phyloP scores from a whole-genome alignment of 2,113 vertebrate species.

The Phylloscopus whistleri region DNA sequence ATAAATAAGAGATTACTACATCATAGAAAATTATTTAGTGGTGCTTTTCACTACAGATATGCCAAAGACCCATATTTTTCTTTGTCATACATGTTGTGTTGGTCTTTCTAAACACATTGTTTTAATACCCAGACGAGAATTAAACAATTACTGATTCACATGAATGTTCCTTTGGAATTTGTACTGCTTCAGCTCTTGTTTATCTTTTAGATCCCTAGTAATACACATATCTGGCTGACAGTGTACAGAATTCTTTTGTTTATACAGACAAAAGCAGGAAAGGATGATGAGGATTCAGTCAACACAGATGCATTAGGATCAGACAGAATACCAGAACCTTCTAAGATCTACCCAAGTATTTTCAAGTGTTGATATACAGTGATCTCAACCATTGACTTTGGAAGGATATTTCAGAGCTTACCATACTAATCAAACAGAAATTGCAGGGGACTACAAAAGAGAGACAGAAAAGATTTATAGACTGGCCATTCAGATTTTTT shows the following conservation, averaged over 20 bases:
- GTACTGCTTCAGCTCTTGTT: neutral
- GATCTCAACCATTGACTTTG: neutral
- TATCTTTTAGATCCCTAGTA: slow-evolving; percentile 6
- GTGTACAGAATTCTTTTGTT: neutral
- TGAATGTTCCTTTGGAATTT: slow-evolving; percentile 9
- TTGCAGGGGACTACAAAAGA: neutral
- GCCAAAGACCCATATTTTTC: neutral
- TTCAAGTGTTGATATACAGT: neutral
- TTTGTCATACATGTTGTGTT: neutral
- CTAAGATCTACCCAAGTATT: neutral
- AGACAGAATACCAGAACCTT: neutral
- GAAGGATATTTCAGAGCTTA: neutral
- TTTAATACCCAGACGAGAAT: neutral
- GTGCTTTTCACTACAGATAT: neutral
- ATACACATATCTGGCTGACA: neutral
- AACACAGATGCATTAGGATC: neutral
- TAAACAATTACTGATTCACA: neutral
- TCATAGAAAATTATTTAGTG: neutral
- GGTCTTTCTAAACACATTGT: neutral
- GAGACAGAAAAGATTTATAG: neutral
- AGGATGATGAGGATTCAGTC: neutral
- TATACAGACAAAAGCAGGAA: neutral
- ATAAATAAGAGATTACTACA: neutral
- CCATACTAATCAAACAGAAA: neutral
- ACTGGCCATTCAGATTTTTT: neutral